Percentiles rank a stretch among this genome's conserved stretches.
Evolutionary conservation across 2,888 invertebrate genomes (phyloP).

Genomic region (Coenonympha glycerion): DNA sequence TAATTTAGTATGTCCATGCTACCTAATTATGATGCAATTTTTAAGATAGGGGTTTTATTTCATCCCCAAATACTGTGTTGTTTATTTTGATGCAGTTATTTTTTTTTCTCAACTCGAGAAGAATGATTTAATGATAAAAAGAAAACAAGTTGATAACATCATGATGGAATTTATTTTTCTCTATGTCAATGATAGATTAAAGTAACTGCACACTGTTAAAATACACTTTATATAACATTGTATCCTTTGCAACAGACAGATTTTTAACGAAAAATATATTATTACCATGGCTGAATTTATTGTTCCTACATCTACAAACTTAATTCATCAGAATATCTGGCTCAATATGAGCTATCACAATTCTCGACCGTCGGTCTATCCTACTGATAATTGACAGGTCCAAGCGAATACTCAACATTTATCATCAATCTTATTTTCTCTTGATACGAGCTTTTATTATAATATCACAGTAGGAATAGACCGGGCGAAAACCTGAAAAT

Average conservation of each 20-base stretch:
- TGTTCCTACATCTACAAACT: slow-evolving; percentile 62
- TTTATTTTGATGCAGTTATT: neutral
- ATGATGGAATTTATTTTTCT: slow-evolving; percentile 70
- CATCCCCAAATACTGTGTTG: neutral
- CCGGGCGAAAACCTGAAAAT: slow-evolving; percentile 74
- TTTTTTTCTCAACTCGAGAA: neutral
- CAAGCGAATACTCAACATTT: slow-evolving; percentile 48
- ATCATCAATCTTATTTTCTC: slow-evolving; percentile 39
- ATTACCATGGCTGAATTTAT: slow-evolving; percentile 57
- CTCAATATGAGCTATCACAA: slow-evolving; percentile 74
- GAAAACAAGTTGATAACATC: slow-evolving; percentile 45
- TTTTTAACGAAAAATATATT: slow-evolving; percentile 49
- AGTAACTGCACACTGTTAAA: slow-evolving; percentile 51
- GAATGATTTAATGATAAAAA: neutral
- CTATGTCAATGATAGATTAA: slow-evolving; percentile 63
- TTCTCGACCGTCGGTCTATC: slow-evolving; percentile 64
- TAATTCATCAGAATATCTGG: slow-evolving; percentile 64
- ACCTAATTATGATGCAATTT: too few species aligned
- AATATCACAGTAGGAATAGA: slow-evolving; percentile 71
- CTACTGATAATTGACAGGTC: slow-evolving; percentile 56
- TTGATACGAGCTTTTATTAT: too few species aligned
- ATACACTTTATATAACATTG: slow-evolving; percentile 53
- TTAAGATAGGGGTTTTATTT: too few species aligned
- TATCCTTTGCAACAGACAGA: slow-evolving; percentile 51
- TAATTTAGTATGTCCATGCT: too few species aligned